A percentile compares a stretch with the other conserved stretches of the same genome.
Conservation (phyloP, 2,113 vertebrate genomes). For the Syngnathus floridae region DNA sequence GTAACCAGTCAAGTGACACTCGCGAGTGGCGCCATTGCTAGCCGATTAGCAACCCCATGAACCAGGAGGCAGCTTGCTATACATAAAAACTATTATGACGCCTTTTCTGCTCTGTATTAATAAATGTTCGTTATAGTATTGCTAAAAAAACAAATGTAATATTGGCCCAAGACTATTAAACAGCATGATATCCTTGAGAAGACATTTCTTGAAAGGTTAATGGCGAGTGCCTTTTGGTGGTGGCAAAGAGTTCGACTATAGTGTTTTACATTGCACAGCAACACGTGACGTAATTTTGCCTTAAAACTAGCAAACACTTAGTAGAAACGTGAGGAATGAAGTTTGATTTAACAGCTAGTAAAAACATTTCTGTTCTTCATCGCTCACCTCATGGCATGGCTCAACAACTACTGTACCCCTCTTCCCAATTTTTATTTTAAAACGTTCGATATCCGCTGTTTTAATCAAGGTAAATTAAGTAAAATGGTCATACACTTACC, state of each 20-base stretch:
- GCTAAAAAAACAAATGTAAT: not conserved
- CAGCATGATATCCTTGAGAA: conserved; percentile 15
- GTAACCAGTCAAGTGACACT: no score
- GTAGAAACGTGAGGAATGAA: conserved; percentile 1
- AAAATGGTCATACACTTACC: not conserved
- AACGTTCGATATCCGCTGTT: not conserved
- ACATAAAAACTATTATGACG: not conserved
- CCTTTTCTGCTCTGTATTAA: not conserved
- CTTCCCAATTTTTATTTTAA: not conserved
- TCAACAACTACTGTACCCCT: not conserved
- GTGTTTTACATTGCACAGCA: not conserved
- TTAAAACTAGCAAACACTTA: conserved; percentile 23
- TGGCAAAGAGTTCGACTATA: not conserved
- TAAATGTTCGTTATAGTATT: not conserved
- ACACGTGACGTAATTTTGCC: conserved; percentile 12
- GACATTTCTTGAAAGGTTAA: conserved; percentile 21
- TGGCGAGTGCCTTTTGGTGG: conserved; percentile 71
- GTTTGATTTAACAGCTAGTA: not conserved
- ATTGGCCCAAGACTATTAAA: not conserved
- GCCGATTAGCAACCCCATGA: not conserved
- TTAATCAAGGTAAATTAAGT: not conserved
- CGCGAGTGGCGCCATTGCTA: no score
- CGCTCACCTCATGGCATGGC: not conserved
- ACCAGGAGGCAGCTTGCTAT: not conserved
- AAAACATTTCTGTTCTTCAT: not conserved